Base-by-base conservation (phyloP, 2,113 vertebrate genomes). In the Petaurus breviceps region DNA sequence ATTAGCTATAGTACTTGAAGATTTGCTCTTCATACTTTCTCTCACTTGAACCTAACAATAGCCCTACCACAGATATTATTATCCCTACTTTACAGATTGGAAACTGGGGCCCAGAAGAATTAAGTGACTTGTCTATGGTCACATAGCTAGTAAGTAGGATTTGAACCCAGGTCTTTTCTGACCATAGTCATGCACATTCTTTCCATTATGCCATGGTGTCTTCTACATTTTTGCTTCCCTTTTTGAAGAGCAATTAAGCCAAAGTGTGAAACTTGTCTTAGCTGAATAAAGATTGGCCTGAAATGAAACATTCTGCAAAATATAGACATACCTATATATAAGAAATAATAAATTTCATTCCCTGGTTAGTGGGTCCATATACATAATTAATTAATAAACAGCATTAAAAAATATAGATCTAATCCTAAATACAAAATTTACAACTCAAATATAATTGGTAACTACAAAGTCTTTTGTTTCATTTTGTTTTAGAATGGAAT, bases 401-500 rank as follows among this genome's bases (percentile, higher is more conserved):
- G 46, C 26, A 94, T 92, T 37, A 93, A 92, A 96, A 31, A 92
- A 77, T 50, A 89, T 8, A 92, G 46, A 90, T 94, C 26, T n/a
- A 6, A 84, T 92, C 94, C 23, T 37, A 95, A 95, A 68, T 10
- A 91, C 90, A 92, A 25, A 91, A 22, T 68, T 4, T 8, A 53
- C 28, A 92, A 92, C 5, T 93, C 52, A 89, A 55, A 68, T 77
- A 90, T 92, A 93, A 92, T 54, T 90, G 92, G 24, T 53, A 96
- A 94, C 91, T 84, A 24, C 28, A 43, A 49, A 31, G 12, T 61
- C 90, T 94, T 54, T 84, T 92, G 9, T n/a, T 77, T 49, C 47
- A 49, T 49, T 49, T 97, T 96, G 49, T 92, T 96, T 96, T 90
- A 99, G 99, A 98, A 97, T 98, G 99, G 98, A 93, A 98, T 99